phyloP scores from a whole-genome alignment of 2,113 vertebrate species.

The Rhegmatorhina hoffmannsi region DNA sequence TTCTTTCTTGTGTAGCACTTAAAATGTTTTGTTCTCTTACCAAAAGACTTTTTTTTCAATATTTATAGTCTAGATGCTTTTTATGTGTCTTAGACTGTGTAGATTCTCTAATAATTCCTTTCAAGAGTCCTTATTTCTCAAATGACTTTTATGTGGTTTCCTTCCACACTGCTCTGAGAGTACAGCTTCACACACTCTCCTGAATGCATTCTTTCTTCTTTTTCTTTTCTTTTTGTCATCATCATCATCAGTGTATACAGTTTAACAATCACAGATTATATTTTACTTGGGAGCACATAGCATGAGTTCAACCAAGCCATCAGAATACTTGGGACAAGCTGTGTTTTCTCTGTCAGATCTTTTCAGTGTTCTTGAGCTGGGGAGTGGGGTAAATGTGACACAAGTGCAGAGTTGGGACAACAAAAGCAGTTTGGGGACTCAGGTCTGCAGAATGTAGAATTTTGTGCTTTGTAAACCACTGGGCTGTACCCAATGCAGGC shows the following conservation, averaged over 20 bases:
- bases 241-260: neutral
- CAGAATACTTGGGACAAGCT: neutral
- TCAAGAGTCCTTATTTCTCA: neutral
- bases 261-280: neutral
- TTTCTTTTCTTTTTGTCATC: neutral
- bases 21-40: neutral
- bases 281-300: neutral
- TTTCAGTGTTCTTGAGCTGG: neutral
- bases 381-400: neutral
- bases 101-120: neutral
- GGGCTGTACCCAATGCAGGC: neutral
- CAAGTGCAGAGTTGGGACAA: rapidly evolving
- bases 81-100: neutral
- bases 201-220: neutral
- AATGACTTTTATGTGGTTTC: neutral
- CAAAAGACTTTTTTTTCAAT: neutral
- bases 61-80: neutral
- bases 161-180: neutral
- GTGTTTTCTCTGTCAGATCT: neutral
- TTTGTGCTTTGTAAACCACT: neutral
- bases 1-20: neutral
- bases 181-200: neutral
- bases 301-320: neutral
- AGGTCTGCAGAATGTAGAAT: neutral
- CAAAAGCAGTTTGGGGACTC: neutral